phyloP scores from a whole-genome alignment of 2,113 vertebrate genomes.

The Hippocampus abdominalis region DNA sequence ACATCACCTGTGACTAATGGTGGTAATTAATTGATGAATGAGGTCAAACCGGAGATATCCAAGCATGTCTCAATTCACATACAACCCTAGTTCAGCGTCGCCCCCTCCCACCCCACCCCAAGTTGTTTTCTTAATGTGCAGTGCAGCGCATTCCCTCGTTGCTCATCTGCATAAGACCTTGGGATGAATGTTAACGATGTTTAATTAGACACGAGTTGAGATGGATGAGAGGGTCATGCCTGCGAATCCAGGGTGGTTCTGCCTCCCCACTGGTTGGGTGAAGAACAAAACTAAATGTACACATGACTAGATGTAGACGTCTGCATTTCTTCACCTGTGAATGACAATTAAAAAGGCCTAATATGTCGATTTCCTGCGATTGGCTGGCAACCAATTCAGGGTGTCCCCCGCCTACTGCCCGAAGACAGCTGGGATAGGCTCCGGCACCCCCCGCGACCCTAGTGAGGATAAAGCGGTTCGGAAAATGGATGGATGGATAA shows the following conservation, averaged over 20 bases:
- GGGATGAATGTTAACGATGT: constrained; percentile 81
- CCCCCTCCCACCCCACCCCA: constrained; percentile 48
- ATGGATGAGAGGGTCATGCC: constrained; percentile 70
- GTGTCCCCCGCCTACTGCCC: no score
- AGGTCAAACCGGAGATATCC: constrained; percentile 77
- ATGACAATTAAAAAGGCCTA: constrained; percentile 31
- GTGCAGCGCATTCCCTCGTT: constrained; percentile 71
- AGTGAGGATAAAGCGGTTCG: no score
- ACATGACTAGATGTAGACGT: constrained; percentile 9
- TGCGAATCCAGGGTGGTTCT: constrained; percentile 55
- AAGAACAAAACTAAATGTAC: constrained; percentile 52
- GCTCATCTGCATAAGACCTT: constrained; percentile 82
- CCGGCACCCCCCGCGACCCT: no score
- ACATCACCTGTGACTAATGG: constrained; percentile 70
- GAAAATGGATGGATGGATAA: no score
- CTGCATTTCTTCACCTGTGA: constrained; percentile 50
- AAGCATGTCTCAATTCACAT: constrained; percentile 72
- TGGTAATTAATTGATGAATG: constrained; percentile 79
- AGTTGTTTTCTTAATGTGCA: constrained; percentile 77
- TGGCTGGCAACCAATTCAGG: no score
- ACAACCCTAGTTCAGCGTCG: constrained; percentile 54
- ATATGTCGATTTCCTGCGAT: constrained; percentile 52
- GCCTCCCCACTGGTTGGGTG: constrained; percentile 52
- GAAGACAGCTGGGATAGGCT: no score
- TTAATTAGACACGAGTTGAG: constrained; percentile 78